phyloP scores from a whole-genome alignment of 2,113 vertebrate species.

The Epinephelus fuscoguttatus region DNA sequence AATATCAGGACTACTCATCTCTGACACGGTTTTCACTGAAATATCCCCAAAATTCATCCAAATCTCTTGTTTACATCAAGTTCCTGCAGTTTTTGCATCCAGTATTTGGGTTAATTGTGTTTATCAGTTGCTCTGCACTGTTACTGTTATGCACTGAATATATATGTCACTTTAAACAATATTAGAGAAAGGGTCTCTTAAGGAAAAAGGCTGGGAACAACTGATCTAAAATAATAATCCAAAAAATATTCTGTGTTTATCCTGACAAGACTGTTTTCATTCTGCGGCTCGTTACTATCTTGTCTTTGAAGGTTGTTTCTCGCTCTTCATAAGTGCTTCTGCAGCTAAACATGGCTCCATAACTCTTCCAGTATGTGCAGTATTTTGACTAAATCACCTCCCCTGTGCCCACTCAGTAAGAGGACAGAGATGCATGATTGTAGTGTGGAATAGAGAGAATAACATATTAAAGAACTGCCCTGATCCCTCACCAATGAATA shows the following conservation, averaged over 20 bases:
- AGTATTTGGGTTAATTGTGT: too few relatives aligned
- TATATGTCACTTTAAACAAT: too few relatives aligned
- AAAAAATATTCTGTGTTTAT: not conserved
- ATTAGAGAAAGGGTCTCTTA: too few relatives aligned
- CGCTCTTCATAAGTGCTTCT: not conserved
- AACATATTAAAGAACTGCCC: not conserved
- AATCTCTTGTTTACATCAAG: too few relatives aligned
- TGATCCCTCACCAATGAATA: not conserved
- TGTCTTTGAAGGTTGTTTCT: not conserved
- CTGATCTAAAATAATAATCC: too few relatives aligned
- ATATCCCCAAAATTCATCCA: too few relatives aligned
- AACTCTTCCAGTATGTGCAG: not conserved
- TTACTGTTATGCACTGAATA: too few relatives aligned
- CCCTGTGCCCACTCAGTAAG: not conserved
- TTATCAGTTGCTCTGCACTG: too few relatives aligned
- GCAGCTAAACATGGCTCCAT: not conserved
- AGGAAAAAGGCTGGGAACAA: too few relatives aligned
- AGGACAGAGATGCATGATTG: not conserved
- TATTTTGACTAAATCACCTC: constrained; percentile 2
- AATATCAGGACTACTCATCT: too few relatives aligned
- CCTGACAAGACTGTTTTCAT: not conserved
- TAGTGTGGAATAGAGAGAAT: not conserved
- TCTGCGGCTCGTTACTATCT: not conserved
- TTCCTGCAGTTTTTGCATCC: too few relatives aligned
- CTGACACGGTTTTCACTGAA: too few relatives aligned